A percentile compares a stretch with the other conserved stretches of the same genome.
phyloP scores from a whole-genome alignment of 1,140 invertebrate genomes.

The Dendrolimus punctatus region DNA sequence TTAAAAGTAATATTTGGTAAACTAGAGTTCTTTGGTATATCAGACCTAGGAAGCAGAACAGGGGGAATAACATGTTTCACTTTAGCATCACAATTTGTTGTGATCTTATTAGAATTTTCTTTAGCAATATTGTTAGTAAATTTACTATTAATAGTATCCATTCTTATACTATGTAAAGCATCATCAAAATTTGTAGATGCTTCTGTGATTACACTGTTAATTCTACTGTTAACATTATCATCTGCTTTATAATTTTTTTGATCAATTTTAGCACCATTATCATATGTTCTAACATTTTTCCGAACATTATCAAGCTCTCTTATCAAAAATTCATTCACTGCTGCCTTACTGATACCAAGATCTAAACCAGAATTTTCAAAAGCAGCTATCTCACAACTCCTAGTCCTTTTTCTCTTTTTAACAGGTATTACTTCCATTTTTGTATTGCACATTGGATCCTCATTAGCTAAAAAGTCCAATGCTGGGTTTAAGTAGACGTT shows the following conservation, averaged over 20 bases:
- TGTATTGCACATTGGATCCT: constrained; percentile 67
- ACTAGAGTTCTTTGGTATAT: no score
- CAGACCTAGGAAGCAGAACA: no score
- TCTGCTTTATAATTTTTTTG: not conserved
- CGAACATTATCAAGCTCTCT: constrained; percentile 62
- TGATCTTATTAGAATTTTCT: no score
- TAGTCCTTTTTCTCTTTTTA: constrained; percentile 53
- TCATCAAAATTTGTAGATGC: not conserved
- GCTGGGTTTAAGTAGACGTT: constrained; percentile 66
- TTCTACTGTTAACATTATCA: not conserved
- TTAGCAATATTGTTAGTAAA: no score
- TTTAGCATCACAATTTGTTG: no score
- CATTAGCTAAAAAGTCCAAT: constrained; percentile 57
- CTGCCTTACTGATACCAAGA: constrained; percentile 49
- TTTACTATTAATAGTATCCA: not conserved
- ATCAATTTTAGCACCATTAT: constrained; percentile 20
- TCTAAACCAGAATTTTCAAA: constrained; percentile 67
- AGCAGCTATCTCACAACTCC: constrained; percentile 45
- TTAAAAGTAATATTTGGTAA: no score
- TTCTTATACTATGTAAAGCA: not conserved
- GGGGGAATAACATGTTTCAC: no score
- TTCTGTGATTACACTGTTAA: not conserved
- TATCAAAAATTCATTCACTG: constrained; percentile 52
- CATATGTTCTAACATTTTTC: constrained; percentile 43
- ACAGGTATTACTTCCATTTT: constrained; percentile 63